phyloP scores from a whole-genome alignment of 2,797 vertebrate genomes.

The Micrastur ruficollis region DNA sequence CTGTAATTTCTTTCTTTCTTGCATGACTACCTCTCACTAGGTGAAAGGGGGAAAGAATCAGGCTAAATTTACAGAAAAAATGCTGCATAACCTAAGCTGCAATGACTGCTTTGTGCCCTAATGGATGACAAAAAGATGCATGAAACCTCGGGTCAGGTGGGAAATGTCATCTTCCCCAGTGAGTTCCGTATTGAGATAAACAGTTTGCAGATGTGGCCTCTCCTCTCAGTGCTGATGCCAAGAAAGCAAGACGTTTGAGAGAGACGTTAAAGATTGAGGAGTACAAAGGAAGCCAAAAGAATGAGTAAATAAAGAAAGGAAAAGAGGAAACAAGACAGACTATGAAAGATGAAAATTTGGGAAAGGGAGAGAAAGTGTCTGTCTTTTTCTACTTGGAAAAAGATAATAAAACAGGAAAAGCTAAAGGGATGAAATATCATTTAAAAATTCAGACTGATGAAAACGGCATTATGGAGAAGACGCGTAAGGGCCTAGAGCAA shows the following conservation, averaged over 20 bases:
- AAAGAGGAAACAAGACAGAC: neutral
- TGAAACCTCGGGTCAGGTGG: neutral
- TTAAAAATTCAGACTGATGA: neutral
- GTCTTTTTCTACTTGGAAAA: neutral
- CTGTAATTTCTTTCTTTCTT: neutral
- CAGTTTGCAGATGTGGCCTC: neutral
- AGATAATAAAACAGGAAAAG: neutral
- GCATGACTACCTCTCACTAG: neutral
- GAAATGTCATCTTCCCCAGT: neutral
- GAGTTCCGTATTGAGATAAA: neutral
- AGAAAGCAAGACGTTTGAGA: neutral
- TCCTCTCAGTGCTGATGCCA: neutral
- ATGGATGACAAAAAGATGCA: neutral
- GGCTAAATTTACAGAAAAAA: neutral
- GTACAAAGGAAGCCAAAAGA: neutral
- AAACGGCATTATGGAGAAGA: neutral
- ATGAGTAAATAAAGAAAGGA: neutral
- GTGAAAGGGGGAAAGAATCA: neutral
- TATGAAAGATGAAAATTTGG: neutral
- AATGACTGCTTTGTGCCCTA: neutral
- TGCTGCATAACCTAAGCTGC: neutral
- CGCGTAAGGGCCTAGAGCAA: neutral
- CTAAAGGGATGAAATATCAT: neutral
- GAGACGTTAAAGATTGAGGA: neutral
- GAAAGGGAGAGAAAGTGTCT: neutral